Evolutionary conservation across 53 echinoderm and acorn worm genomes (phyloP).

Genomic region (Hippasteria phrygiana): DNA sequence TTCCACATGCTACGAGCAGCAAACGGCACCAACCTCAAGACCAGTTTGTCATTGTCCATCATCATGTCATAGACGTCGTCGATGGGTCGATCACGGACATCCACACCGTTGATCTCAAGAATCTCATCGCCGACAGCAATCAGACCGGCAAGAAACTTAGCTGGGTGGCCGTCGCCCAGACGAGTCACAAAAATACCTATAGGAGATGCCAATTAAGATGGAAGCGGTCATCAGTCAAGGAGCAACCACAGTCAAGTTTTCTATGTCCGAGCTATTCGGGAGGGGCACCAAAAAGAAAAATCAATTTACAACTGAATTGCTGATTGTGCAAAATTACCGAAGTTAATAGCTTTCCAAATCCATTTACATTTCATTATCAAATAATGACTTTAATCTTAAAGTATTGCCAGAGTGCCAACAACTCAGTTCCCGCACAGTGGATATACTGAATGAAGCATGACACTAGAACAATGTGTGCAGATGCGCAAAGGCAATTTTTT

Average conservation of each 20-base stretch:
- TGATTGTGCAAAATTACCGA: too few species aligned
- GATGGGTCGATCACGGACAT: conserved; percentile 74
- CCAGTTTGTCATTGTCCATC: conserved; percentile 85
- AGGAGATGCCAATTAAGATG: not conserved
- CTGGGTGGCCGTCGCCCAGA: conserved; percentile 97
- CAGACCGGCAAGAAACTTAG: conserved; percentile 90
- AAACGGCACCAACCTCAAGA: conserved; percentile 84
- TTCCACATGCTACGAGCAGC: conserved; percentile 33
- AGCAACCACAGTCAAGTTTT: not conserved
- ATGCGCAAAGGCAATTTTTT: too few species aligned
- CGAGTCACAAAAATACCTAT: conserved; percentile 95
- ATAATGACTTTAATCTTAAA: too few species aligned
- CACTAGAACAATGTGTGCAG: too few species aligned
- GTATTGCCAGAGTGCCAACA: too few species aligned
- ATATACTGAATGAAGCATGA: too few species aligned
- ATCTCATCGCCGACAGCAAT: conserved; percentile 96
- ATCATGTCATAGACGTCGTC: conserved; percentile 98
- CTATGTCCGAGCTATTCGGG: not conserved
- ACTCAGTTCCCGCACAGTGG: too few species aligned
- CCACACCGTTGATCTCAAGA: conserved; percentile 83
- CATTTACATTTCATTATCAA: too few species aligned
- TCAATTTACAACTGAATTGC: not conserved
- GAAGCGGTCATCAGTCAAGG: not conserved
- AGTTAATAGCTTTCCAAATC: too few species aligned
- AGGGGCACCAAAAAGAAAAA: not conserved